Percentiles rank a stretch among this genome's conserved stretches.
phyloP scores from a whole-genome alignment of 2,113 vertebrate species.

The Coreoperca whiteheadi region DNA sequence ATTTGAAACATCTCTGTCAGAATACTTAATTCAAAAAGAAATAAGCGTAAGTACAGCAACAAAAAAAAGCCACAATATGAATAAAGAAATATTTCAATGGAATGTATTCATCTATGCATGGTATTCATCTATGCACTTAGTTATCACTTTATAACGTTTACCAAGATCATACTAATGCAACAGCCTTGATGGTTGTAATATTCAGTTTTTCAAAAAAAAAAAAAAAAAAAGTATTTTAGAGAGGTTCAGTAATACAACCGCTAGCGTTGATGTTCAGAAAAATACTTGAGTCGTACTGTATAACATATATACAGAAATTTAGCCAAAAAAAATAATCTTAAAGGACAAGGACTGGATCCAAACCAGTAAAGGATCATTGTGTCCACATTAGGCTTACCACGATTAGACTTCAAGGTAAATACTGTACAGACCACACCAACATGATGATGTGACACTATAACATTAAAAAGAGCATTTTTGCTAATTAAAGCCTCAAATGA shows the following conservation, averaged over 20 bases:
- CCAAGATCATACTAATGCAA: neutral
- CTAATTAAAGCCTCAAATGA: conserved; percentile 9
- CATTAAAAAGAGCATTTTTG: neutral
- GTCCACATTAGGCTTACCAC: neutral
- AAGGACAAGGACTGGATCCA: neutral
- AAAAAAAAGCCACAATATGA: neutral
- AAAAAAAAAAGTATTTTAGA: too few relatives aligned
- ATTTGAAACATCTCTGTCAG: conserved; percentile 20
- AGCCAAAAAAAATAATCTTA: neutral
- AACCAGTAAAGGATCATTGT: neutral
- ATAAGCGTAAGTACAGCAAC: neutral
- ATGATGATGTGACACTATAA: neutral
- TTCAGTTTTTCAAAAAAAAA: neutral
- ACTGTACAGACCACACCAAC: neutral
- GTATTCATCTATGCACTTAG: too few relatives aligned
- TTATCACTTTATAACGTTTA: neutral
- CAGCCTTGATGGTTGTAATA: neutral
- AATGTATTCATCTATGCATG: neutral
- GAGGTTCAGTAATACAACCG: neutral
- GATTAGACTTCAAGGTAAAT: neutral
- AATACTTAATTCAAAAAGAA: neutral
- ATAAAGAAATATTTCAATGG: neutral
- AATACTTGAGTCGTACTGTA: neutral
- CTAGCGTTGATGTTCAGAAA: neutral
- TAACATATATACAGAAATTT: neutral